Conservation (phyloP, 2,113 vertebrate genomes). For the Austrofundulus limnaeus region DNA sequence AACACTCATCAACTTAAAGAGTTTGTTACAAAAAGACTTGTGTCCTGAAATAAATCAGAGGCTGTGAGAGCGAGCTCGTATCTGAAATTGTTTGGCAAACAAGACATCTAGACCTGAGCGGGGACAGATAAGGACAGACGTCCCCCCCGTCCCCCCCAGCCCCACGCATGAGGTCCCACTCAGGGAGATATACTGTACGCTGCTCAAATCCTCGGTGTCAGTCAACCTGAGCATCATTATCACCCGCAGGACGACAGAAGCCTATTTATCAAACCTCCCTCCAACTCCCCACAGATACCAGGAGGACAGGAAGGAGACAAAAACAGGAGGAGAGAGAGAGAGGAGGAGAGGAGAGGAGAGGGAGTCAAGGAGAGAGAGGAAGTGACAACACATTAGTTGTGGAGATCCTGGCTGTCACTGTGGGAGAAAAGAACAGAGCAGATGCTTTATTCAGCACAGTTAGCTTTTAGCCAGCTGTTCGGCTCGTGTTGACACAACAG, state of each 20-base stretch:
- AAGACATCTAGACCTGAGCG: slow-evolving; percentile 71
- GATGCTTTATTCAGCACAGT: slow-evolving; percentile 35
- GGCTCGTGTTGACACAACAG: slow-evolving; percentile 21
- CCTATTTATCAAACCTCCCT: slow-evolving; percentile 68
- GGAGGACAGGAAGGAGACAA: slow-evolving; percentile 39
- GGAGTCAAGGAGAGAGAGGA: slow-evolving; percentile 27
- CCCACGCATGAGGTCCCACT: slow-evolving; percentile 68
- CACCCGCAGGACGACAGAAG: slow-evolving; percentile 65
- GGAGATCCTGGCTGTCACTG: slow-evolving; percentile 38
- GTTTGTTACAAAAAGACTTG: slow-evolving; percentile 13
- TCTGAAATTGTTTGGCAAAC: slow-evolving; percentile 76
- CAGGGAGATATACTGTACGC: slow-evolving; percentile 59
- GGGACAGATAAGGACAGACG: slow-evolving; percentile 72
- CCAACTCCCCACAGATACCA: slow-evolving; percentile 52
- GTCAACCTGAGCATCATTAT: slow-evolving; percentile 78
- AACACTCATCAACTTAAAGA: slow-evolving; percentile 55
- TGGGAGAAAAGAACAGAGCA: slow-evolving; percentile 28
- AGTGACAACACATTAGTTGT: slow-evolving; percentile 50
- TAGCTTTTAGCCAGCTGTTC: slow-evolving; percentile 20
- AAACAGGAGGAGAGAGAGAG: slow-evolving; percentile 18
- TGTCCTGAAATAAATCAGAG: slow-evolving; percentile 56
- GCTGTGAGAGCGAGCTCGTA: slow-evolving; percentile 25
- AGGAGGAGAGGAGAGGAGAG: slow-evolving; percentile 31
- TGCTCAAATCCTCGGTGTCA: slow-evolving; percentile 74
- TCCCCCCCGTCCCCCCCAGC: too few species aligned